Evolutionary conservation across 2,113 vertebrate species (phyloP).

Genomic region (Petrocephalus microphthalmus): DNA sequence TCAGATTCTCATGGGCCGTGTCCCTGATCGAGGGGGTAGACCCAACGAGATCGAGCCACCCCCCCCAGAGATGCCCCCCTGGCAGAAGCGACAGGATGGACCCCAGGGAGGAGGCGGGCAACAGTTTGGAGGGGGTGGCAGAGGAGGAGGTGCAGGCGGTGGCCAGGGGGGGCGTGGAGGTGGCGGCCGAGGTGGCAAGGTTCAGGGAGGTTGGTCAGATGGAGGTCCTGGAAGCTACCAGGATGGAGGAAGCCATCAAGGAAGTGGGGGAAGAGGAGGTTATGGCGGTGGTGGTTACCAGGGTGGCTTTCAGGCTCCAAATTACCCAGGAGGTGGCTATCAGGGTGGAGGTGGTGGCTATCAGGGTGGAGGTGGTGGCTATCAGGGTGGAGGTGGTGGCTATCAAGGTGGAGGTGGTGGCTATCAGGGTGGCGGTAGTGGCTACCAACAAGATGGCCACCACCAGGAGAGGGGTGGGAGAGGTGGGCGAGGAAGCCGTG

Average conservation of each 20-base stretch:
- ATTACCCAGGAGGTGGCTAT: conserved; percentile 52
- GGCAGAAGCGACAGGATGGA: conserved; percentile 93
- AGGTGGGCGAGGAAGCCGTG: conserved; percentile 52
- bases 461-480: conserved; percentile 58
- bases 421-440: conserved; percentile 35
- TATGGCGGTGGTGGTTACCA: conserved; percentile 43
- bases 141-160: conserved; percentile 52
- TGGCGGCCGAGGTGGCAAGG: conserved; percentile 72
- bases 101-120: conserved; percentile 70
- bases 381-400: conserved; percentile 59
- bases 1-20: conserved; percentile 92
- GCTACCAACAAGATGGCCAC: conserved; percentile 32
- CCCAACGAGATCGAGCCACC: conserved; percentile 95
- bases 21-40: conserved; percentile 91
- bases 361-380: conserved; percentile 53
- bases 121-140: conserved; percentile 64
- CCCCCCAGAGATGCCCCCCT: conserved; percentile 94
- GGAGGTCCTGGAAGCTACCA: conserved; percentile 63
- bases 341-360: conserved; percentile 64
- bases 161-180: conserved; percentile 69
- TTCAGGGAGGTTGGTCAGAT: conserved; percentile 77
- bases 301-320: conserved; percentile 50
- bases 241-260: conserved; percentile 53
- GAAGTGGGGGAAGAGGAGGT: conserved; percentile 56
- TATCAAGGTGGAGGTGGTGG: conserved; percentile 68